Evolutionary conservation across 2,888 invertebrate genomes (phyloP).

Genomic region (Anthrax anthrax): DNA sequence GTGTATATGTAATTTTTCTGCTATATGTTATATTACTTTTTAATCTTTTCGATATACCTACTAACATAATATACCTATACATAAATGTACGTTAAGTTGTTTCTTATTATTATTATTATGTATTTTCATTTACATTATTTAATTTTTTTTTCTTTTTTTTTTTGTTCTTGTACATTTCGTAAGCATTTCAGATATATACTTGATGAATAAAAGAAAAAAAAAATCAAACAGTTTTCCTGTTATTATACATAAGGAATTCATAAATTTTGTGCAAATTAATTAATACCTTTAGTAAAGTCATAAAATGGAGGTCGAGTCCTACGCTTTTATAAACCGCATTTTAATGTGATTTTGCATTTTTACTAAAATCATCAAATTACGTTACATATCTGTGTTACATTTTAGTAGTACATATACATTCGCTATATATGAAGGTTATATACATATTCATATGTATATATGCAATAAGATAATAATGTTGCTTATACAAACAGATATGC

Average conservation of each 20-base stretch:
- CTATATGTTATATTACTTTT: neutral
- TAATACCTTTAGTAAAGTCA: conserved; percentile 5
- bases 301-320: conserved; percentile 1
- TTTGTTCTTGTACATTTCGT: neutral
- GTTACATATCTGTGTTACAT: too few relatives aligned
- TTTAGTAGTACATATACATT: neutral
- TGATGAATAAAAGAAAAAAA: too few relatives aligned
- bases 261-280: conserved; percentile 7
- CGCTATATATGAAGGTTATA: neutral
- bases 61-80: too few relatives aligned
- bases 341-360: neutral
- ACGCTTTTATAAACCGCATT: neutral
- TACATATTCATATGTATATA: too few relatives aligned
- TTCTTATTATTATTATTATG: neutral
- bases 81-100: neutral
- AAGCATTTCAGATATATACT: too few relatives aligned
- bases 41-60: neutral
- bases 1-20: neutral
- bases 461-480: too few relatives aligned
- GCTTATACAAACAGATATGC: too few relatives aligned
- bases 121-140: neutral
- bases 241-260: conserved; percentile 2
- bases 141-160: neutral
- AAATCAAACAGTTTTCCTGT: neutral
- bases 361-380: neutral